Conservation (phyloP, 2,888 invertebrate species). For the Hymenopus coronatus region DNA sequence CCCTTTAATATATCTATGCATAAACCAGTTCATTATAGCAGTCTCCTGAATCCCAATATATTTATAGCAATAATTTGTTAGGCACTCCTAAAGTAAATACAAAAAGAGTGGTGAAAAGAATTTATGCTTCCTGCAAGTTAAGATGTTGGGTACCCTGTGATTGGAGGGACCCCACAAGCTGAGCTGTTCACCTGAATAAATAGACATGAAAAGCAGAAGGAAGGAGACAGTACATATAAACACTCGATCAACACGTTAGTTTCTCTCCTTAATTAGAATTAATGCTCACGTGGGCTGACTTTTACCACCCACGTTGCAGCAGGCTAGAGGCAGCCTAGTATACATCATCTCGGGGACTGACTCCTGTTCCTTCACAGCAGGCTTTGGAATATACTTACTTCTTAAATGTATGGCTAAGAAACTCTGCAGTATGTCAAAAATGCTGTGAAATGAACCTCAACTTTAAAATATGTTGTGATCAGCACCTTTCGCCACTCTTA, state of each 20-base stretch:
- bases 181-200: background rate
- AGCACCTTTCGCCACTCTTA: too few relatives aligned
- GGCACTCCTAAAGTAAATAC: background rate
- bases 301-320: slow-evolving; percentile 43
- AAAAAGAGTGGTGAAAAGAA: background rate
- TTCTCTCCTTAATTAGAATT: slow-evolving; percentile 48
- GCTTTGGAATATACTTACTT: too few relatives aligned
- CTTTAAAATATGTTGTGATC: too few relatives aligned
- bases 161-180: slow-evolving; percentile 6
- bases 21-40: background rate
- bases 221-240: background rate
- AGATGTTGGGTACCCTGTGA: slow-evolving; percentile 11
- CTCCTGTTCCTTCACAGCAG: slow-evolving; percentile 6
- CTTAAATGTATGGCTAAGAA: too few relatives aligned
- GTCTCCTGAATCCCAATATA: background rate
- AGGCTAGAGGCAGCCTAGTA: slow-evolving; percentile 35
- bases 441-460: too few relatives aligned
- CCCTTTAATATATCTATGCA: too few relatives aligned
- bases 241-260: slow-evolving; percentile 10
- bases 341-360: slow-evolving; percentile 37
- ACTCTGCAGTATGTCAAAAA: too few relatives aligned
- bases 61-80: background rate
- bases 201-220: background rate
- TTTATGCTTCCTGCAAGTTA: background rate
- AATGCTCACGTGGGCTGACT: slow-evolving; percentile 48